Evolutionary conservation across 2,797 vertebrate species (phyloP), one percentile per base, ranked within the genome.

Genomic region (Paratrypauchen microcephalus): DNA sequence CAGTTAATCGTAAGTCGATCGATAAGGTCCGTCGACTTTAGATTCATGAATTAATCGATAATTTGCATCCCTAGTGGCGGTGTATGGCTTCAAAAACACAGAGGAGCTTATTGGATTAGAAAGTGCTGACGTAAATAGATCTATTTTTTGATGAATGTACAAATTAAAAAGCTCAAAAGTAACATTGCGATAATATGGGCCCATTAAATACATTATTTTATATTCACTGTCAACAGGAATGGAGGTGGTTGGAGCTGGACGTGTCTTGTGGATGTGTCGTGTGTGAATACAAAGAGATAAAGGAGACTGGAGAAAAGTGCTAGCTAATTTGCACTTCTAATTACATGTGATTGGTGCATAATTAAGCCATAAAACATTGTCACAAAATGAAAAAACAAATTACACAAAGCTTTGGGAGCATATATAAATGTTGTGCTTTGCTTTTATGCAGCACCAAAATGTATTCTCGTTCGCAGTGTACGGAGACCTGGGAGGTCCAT

Each of bases 381-480:
- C 30, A 59, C 57, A 19, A 18, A 30, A 59, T 32, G 3, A 8
- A 45, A 15, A 45, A 59, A 32, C 26, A 30, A 32, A 59, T n/a
- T 16, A 59, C 18, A n/a, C 6, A 4, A n/a, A 26, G 58, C 30
- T 36, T 62, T 45, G 19, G 12, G 5, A 62, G 36, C n/a, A 24
- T 8, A 63, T 24, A 15, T 39, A 61, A 12, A 59, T 59, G 54
- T 52, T 30, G 23, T 11, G 30, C 30, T 61, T 61, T 39, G 8
- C 18, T 11, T 61, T 39, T 13, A 19, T 12, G 19, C 2, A 3
- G 16, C 58, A 60, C 4, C n/a, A n/a, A 9, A 32, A 60, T 9
- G 4, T 28, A 2, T n/a, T 60, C 30, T 60, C 94, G 61, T 95
- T 12, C 12, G 8, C 36, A 9, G 39, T 11, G 9, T 12, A 12